Evolutionary conservation across 2,797 vertebrate genomes (phyloP).

Genomic region (Pogonophryne albipinna): DNA sequence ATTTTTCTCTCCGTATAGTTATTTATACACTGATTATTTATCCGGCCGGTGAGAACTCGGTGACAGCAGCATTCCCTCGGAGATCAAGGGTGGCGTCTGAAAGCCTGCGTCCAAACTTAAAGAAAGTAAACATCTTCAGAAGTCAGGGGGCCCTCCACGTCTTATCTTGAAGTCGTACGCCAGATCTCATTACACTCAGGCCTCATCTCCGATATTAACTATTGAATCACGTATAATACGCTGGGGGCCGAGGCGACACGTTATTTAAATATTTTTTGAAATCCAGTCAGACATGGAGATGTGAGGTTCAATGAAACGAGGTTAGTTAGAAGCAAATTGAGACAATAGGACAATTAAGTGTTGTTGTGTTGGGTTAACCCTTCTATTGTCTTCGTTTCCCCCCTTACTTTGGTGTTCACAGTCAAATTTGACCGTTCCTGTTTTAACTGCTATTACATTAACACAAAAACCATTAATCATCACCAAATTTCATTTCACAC

Average conservation of each 20-base stretch:
- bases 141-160: slow-evolving; percentile 25
- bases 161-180: slow-evolving; percentile 61
- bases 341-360: not conserved
- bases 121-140: slow-evolving; percentile 72
- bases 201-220: slow-evolving; percentile 28
- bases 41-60: slow-evolving; percentile 35
- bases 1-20: slow-evolving; percentile 27
- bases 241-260: slow-evolving; percentile 30
- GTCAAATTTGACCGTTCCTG: too few relatives aligned
- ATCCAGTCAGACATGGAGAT: slow-evolving; percentile 27
- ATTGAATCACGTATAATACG: slow-evolving; percentile 53
- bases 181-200: slow-evolving; percentile 62
- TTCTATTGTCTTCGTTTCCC: too few relatives aligned
- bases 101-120: slow-evolving; percentile 51
- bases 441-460: too few relatives aligned
- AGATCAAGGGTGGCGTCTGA: slow-evolving; percentile 55
- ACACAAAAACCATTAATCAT: too few relatives aligned
- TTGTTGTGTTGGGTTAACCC: not conserved
- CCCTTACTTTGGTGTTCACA: too few relatives aligned
- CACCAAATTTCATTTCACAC: too few relatives aligned
- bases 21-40: slow-evolving; percentile 52
- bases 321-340: slow-evolving; percentile 29
- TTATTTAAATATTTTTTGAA: slow-evolving; percentile 44
- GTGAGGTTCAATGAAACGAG: slow-evolving; percentile 33
- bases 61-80: slow-evolving; percentile 34